phyloP scores from a whole-genome alignment of 2,888 invertebrate genomes.

The Rutpela maculata region DNA sequence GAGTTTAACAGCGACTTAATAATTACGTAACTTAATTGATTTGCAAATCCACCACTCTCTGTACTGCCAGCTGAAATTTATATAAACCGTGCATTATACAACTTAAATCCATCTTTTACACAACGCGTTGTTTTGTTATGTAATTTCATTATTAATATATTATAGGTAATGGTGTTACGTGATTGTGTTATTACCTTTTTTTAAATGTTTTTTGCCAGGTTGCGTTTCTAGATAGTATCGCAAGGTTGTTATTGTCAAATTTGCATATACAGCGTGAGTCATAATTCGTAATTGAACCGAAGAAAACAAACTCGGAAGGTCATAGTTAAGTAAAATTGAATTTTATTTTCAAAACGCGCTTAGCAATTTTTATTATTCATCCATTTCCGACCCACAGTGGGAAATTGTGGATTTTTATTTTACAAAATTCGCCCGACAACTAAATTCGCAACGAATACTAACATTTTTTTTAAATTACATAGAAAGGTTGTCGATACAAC shows the following conservation, averaged over 20 bases:
- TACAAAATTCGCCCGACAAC: too few species aligned
- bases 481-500: too few species aligned
- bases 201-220: constrained; percentile 18
- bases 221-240: constrained; percentile 35
- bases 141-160: constrained; percentile 42
- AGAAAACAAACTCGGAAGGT: not conserved
- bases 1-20: constrained; percentile 47
- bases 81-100: constrained; percentile 49
- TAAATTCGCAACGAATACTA: too few species aligned
- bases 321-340: not conserved
- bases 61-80: constrained; percentile 46
- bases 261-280: constrained; percentile 7
- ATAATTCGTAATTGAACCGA: not conserved
- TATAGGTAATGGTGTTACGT: constrained; percentile 41
- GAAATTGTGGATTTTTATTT: too few species aligned
- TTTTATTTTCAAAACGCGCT: not conserved
- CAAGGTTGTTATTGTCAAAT: constrained; percentile 32
- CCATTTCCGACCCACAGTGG: too few species aligned
- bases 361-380: too few species aligned
- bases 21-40: constrained; percentile 49
- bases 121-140: constrained; percentile 42
- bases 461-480: too few species aligned
- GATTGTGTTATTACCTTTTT: constrained; percentile 36
- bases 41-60: constrained; percentile 43
- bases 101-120: constrained; percentile 49